phyloP scores from a whole-genome alignment of 2,113 vertebrate species.

The Marcusenius ussheri region DNA sequence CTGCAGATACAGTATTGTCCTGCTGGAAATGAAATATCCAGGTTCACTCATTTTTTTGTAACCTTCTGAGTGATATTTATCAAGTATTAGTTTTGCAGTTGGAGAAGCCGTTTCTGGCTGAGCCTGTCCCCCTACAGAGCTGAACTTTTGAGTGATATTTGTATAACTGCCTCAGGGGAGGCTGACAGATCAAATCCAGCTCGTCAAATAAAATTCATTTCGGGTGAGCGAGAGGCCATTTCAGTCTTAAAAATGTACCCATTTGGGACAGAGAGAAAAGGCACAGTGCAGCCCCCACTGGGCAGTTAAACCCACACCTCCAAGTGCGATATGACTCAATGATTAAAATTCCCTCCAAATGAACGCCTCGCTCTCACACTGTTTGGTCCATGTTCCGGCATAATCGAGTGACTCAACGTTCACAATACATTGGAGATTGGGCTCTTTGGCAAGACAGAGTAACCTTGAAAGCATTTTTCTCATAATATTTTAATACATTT shows the following conservation, averaged over 20 bases:
- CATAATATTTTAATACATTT: neutral
- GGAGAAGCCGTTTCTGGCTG: neutral
- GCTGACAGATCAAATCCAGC: slow-evolving; percentile 7
- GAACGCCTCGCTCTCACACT: neutral
- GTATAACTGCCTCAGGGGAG: neutral
- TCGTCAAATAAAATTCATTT: slow-evolving; percentile 7
- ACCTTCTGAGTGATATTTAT: slow-evolving; percentile 11
- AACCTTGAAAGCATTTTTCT: neutral
- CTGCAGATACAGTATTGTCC: neutral
- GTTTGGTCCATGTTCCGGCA: neutral
- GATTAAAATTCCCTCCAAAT: neutral
- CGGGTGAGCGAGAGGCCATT: neutral
- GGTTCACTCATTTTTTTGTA: neutral
- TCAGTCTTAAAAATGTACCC: neutral
- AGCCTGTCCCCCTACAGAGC: neutral
- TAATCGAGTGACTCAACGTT: neutral
- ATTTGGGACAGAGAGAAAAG: neutral
- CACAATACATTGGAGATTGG: neutral
- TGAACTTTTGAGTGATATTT: slow-evolving; percentile 17
- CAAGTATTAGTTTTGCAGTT: neutral
- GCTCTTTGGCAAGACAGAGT: neutral
- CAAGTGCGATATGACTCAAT: neutral
- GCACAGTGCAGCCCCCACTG: neutral
- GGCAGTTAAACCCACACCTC: neutral
- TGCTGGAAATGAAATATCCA: neutral